Evolutionary conservation across 2,888 invertebrate species (phyloP).

Genomic region (Ceratothoa steindachneri): DNA sequence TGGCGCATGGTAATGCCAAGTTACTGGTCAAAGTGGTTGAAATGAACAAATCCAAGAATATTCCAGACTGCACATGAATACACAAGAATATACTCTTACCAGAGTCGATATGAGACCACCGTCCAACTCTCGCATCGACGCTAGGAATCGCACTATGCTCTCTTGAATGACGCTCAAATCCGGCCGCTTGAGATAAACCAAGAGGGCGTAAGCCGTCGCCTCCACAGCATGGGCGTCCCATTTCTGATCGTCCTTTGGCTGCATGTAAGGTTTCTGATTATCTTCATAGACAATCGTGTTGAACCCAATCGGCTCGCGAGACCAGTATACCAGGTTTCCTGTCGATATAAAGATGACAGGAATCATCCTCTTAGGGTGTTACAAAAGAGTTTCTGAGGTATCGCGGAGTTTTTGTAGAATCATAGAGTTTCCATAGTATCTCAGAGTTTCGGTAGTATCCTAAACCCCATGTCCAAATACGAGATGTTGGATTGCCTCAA

Average conservation of each 20-base stretch:
- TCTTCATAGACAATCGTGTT: conserved; percentile 45
- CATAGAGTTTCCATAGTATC: no score
- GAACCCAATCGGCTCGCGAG: conserved; percentile 38
- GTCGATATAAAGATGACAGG: neutral
- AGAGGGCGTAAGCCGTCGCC: conserved; percentile 55
- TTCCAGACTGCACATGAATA: neutral
- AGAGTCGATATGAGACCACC: conserved; percentile 51
- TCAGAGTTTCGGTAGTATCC: no score
- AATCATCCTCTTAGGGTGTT: no score
- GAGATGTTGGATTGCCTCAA: no score
- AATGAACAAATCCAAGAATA: neutral
- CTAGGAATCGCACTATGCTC: conserved; percentile 51
- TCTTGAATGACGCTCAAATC: conserved; percentile 49
- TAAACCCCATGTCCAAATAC: no score
- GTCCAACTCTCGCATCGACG: conserved; percentile 50
- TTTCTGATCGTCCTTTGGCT: conserved; percentile 42
- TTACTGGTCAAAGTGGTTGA: no score
- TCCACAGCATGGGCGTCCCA: conserved; percentile 54
- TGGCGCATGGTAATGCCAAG: no score
- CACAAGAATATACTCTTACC: conserved; percentile 41
- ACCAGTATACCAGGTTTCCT: conserved; percentile 48
- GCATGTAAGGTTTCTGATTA: conserved; percentile 48
- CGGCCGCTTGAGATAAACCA: conserved; percentile 52
- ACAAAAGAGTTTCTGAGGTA: no score
- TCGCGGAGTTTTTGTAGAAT: no score